phyloP scores from a whole-genome alignment of 1,140 invertebrate species.

The Araneus ventricosus region DNA sequence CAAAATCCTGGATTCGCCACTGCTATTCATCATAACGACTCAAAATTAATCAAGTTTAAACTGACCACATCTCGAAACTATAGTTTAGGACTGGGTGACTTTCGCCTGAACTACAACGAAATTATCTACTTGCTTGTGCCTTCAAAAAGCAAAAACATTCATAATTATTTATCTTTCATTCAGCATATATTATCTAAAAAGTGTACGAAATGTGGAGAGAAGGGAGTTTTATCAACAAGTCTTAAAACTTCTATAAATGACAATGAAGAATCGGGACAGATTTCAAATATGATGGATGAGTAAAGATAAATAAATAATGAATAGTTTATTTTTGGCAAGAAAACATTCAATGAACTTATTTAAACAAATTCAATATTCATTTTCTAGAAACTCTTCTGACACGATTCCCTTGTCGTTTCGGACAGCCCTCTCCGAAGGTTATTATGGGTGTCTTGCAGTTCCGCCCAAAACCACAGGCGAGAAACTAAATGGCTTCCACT shows the following conservation, averaged over 20 bases:
- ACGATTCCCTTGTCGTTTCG: not conserved
- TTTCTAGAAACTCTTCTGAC: constrained; percentile 1
- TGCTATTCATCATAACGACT: too few species aligned
- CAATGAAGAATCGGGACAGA: not conserved
- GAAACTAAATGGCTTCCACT: not conserved
- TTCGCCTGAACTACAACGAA: too few species aligned
- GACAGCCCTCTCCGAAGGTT: constrained; percentile 40
- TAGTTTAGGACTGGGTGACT: too few species aligned
- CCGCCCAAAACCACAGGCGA: constrained; percentile 48
- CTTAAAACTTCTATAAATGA: not conserved
- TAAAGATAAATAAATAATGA: not conserved
- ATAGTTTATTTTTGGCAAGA: not conserved
- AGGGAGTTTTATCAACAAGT: not conserved
- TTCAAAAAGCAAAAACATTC: too few species aligned
- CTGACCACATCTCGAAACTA: too few species aligned
- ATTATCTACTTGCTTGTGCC: too few species aligned
- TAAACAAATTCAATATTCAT: not conserved
- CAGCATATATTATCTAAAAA: too few species aligned
- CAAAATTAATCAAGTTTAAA: too few species aligned
- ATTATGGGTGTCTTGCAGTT: constrained; percentile 39
- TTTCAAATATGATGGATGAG: not conserved
- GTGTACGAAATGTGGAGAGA: too few species aligned
- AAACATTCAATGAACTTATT: not conserved
- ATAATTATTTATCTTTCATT: too few species aligned
- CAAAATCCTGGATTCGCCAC: too few species aligned